These are phyloP conservation scores for Neotoma lepida DNA, from an alignment of 2,113 vertebrate species.

Conservation along the genomic window DNA sequence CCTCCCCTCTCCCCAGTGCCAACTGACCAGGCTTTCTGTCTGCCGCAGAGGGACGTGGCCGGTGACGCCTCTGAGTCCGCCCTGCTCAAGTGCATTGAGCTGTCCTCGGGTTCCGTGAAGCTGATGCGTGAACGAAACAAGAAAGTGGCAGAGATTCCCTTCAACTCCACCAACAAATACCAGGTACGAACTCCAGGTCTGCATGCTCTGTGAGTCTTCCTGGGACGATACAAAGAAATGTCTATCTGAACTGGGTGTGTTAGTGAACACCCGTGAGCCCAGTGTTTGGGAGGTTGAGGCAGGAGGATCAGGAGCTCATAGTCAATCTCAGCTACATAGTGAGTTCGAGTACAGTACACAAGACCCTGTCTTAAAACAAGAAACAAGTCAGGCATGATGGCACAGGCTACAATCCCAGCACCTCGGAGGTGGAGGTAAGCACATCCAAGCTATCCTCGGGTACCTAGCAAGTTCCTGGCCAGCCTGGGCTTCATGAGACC, in stretches of 20 bases:
- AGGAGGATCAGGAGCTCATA: not conserved
- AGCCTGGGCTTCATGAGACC: not conserved
- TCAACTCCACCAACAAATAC: constrained; percentile 95
- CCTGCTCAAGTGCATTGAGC: constrained; percentile 93
- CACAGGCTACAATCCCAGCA: not conserved
- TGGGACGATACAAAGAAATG: not conserved
- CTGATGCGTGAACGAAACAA: constrained; percentile 92
- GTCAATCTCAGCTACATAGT: not conserved
- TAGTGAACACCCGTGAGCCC: not conserved
- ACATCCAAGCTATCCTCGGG: not conserved
- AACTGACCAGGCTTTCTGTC: not conserved
- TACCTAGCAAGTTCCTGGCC: not conserved
- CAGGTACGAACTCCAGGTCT: constrained; percentile 83
- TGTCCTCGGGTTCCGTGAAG: constrained; percentile 91
- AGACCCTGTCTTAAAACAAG: not conserved
- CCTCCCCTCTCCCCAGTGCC: not conserved
- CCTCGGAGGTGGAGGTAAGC: not conserved
- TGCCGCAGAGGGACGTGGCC: constrained; percentile 84
- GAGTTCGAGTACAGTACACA: not conserved
- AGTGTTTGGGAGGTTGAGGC: not conserved
- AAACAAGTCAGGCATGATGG: not conserved
- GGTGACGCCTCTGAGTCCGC: constrained; percentile 94
- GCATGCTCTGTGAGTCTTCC: no score
- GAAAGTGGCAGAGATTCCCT: constrained; percentile 94
- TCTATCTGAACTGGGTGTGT: not conserved